Base-by-base conservation (phyloP, 2,113 vertebrate genomes). In the Amazona guildingii region DNA sequence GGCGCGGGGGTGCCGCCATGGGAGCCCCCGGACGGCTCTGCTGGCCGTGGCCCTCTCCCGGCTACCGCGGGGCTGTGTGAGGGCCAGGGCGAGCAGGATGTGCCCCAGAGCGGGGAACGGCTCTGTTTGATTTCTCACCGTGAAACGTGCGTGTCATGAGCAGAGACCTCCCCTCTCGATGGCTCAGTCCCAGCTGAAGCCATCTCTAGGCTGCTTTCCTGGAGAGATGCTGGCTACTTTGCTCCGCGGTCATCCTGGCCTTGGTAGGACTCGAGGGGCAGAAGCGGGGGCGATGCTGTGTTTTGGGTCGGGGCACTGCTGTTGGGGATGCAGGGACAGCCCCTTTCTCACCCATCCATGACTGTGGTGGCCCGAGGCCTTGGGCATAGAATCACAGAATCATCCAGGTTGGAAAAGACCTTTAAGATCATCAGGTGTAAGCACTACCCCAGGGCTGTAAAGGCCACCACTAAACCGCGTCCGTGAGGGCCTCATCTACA, bases 11-110 rank as follows among this genome's bases (percentile, higher is more conserved):
- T 16, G 37, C 70, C 0, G 61, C 41, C 64, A 1, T 7, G 85
- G 20, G 33, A 2, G 31, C 61, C 33, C 7, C 79, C 24, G 0
- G 0, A 0, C 2, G 37, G 19, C 2, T 6, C 19, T 7, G 6
- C 57, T 1, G 77, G 4, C 54, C 12, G 0, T 4, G 2, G 11
- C n/a, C 64, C 54, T 35, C 59, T 10, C 57, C 57, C 10, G 0
- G 6, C 1, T 11, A 0, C 0, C 1, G 1, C 19, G 1, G 37
- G 2, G 1, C 23, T 21, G 6, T 1, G 33, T 0, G 1, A 25
- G 73, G 81, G 54, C 1, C 46, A 0, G 61, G 51, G 2, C 0
- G 59, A 31, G 31, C 48, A 9, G 76, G n/a, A 1, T 3, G 2
- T 23, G 4, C 46, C 61, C 0, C 16, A 1, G 31, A 7, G 12